Evolutionary conservation across 2,113 vertebrate genomes (phyloP).

Genomic region (Suncus etruscus): DNA sequence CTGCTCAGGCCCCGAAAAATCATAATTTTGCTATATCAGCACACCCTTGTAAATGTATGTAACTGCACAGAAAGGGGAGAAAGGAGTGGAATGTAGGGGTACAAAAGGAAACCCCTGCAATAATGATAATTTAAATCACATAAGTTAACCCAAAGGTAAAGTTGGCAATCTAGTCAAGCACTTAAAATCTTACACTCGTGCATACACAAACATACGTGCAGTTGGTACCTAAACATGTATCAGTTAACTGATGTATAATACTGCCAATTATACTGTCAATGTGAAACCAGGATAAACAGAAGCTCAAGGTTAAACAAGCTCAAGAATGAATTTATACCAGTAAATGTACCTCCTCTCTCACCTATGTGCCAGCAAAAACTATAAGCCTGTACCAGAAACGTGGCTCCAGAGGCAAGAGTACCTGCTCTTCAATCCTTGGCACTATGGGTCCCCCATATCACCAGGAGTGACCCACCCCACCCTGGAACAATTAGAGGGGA

Average conservation of each 20-base stretch:
- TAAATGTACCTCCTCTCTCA: not conserved
- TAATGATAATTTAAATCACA: not conserved
- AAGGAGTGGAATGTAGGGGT: no score
- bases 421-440: no score
- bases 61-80: not conserved
- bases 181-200: not conserved
- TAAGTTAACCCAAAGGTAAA: conserved; percentile 31
- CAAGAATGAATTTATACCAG: not conserved
- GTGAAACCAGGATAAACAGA: not conserved
- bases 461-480: no score
- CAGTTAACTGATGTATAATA: not conserved
- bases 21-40: not conserved
- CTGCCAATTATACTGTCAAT: not conserved
- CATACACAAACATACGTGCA: not conserved
- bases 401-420: no score
- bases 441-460: no score
- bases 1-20: not conserved
- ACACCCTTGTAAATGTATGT: not conserved
- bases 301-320: not conserved
- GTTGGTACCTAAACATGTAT: not conserved
- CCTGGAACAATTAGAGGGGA: no score
- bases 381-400: no score
- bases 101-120: not conserved
- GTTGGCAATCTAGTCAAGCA: not conserved
- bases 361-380: not conserved